Base-by-base conservation (phyloP, 2,113 vertebrate genomes). In the Amphiprion percula region DNA sequence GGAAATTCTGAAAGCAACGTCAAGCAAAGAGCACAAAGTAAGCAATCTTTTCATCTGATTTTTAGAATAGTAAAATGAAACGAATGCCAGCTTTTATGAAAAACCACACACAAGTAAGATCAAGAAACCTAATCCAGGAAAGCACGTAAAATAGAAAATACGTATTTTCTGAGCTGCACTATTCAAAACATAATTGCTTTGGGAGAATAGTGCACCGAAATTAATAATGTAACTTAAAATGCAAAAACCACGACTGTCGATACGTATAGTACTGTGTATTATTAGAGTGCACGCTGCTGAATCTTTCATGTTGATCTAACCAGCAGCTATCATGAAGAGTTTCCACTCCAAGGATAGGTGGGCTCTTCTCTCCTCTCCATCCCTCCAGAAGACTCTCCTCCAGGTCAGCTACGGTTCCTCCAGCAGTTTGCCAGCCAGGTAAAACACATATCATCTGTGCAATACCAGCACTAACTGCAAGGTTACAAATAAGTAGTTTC, bases 351-450 rank as follows among this genome's bases (percentile, higher is more conserved):
- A 84, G 49, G 84, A 79, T 33, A 81, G 70, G 24, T 68, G 80
- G 68, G 73, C 68, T 80, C 60, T 56, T 19, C 15, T 73, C 30
- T 74, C 74, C 30, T 60, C 80, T 62, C 62, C 87, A 10, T 54
- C 87, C 41, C 72, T 46, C 41, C 84, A 91, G 28, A 93, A 84
- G 71, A 89, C 90, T 0, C 87, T 94, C 47, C 88, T 93, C 11
- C 92, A 94, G 79, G 90, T 93, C 74, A 85, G 68, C 87, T 93
- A 91, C 2, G 63, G 81, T 39, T 93, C 94, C 49, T 93, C 88
- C 86, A 87, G 85, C 83, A 95, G 93, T 77, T 88, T 95, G 11
- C 93, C 94, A 26, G 92, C 93, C 62, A 89, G 94, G 95, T 94
- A 77, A 37, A 81, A 37, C 37, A 5, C 4, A n/a, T 4, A 1